These are phyloP conservation scores for Thera obeliscata DNA, from an alignment of 2,888 invertebrate genomes.

Conservation along the genomic window DNA sequence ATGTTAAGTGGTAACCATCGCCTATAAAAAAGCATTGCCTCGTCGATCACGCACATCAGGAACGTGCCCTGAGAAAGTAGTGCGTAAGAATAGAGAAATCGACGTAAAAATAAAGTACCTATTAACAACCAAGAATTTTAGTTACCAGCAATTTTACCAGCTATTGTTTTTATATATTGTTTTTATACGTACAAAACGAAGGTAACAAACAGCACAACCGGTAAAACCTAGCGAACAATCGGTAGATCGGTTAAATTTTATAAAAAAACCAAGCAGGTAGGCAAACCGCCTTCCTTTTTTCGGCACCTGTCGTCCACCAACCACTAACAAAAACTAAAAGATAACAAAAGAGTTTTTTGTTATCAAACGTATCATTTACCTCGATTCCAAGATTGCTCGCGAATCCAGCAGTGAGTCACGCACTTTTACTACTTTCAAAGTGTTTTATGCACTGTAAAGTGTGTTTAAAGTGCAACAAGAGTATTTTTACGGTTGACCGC, in stretches of 20 bases:
- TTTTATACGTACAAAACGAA: too few relatives aligned
- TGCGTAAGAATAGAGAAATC: too few relatives aligned
- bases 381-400: slow-evolving; percentile 42
- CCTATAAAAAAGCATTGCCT: too few relatives aligned
- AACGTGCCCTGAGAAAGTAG: too few relatives aligned
- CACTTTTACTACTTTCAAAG: slow-evolving; percentile 43
- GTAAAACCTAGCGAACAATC: slow-evolving; percentile 2
- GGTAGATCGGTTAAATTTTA: slow-evolving; percentile 22
- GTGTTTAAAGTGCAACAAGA: slow-evolving; percentile 47
- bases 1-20: too few relatives aligned
- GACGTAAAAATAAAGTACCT: not conserved
- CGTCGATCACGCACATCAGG: too few relatives aligned
- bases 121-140: not conserved
- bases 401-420: slow-evolving; percentile 38
- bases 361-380: slow-evolving; percentile 49
- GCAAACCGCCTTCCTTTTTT: slow-evolving; percentile 29
- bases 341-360: slow-evolving; percentile 49
- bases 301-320: slow-evolving; percentile 39
- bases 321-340: slow-evolving; percentile 34
- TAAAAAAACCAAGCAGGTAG: slow-evolving; percentile 40
- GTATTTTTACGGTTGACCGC: slow-evolving; percentile 71
- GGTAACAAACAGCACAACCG: not conserved
- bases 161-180: too few relatives aligned
- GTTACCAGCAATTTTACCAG: too few relatives aligned
- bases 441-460: slow-evolving; percentile 46